A percentile compares a stretch with the other conserved stretches of the same genome.
phyloP scores from a whole-genome alignment of 2,888 invertebrate species.

The Microplitis manilae region DNA sequence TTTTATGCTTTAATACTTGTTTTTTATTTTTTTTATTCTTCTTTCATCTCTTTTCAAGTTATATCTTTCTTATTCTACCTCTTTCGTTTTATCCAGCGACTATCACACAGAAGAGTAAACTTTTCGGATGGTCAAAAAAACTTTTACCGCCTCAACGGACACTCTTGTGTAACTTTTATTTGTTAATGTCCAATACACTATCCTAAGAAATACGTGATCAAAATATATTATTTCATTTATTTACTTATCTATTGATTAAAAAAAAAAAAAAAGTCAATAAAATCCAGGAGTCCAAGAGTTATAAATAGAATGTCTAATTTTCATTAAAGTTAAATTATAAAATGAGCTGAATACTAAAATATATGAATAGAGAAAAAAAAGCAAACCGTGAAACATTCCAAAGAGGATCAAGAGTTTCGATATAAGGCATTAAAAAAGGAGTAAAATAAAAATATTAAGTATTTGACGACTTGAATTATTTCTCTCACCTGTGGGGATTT shows the following conservation, averaged over 20 bases:
- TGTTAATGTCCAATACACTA: neutral
- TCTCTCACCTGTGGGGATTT: neutral
- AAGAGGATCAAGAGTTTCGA: neutral
- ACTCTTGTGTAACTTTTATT: conserved; percentile 19
- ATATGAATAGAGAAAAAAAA: neutral
- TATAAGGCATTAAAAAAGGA: neutral
- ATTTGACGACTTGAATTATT: neutral
- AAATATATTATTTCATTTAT: neutral
- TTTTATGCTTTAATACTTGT: neutral
- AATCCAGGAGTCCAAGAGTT: neutral
- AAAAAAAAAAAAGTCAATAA: neutral
- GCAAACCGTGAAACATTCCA: neutral
- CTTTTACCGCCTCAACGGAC: conserved; percentile 18
- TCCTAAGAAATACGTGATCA: neutral
- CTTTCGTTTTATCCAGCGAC: conserved; percentile 30
- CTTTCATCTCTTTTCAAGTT: neutral
- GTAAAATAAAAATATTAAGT: neutral
- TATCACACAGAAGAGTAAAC: neutral
- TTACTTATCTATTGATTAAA: neutral
- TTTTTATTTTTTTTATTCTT: neutral
- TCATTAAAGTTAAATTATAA: neutral
- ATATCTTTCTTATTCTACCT: neutral
- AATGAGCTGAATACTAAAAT: neutral
- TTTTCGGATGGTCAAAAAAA: conserved; percentile 24
- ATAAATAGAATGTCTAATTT: neutral